Conservation (phyloP, 2,113 vertebrate genomes). For the Neogale vison region DNA sequence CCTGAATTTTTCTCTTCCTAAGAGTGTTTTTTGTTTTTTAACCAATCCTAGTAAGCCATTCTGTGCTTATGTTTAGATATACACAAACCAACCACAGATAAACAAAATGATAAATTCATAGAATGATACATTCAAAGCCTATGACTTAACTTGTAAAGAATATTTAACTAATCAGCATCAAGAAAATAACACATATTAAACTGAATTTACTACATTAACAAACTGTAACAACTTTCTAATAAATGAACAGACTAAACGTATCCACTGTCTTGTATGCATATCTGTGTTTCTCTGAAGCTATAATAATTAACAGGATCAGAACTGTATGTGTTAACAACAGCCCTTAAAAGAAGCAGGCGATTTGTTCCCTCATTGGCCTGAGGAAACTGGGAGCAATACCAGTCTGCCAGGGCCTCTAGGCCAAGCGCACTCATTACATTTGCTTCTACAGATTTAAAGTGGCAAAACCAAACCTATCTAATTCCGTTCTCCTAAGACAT, state of each 20-base stretch:
- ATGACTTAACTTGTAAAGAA: neutral
- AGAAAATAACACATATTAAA: neutral
- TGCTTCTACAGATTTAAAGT: neutral
- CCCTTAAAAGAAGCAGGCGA: neutral
- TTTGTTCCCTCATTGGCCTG: neutral
- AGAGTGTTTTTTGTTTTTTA: neutral
- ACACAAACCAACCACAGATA: neutral
- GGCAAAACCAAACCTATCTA: neutral
- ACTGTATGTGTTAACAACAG: neutral
- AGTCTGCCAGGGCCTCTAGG: neutral
- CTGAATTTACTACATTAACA: neutral
- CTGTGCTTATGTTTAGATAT: neutral
- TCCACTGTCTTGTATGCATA: neutral
- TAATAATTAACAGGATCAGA: neutral
- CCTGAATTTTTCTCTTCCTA: neutral
- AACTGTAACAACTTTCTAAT: neutral
- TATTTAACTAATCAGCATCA: neutral
- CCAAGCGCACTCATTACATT: fast-evolving
- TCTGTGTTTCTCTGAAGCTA: neutral
- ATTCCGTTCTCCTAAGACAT: neutral
- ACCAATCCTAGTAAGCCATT: neutral
- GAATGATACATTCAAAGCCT: neutral
- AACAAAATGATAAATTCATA: neutral
- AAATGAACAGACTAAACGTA: neutral
- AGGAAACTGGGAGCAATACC: neutral